Percentiles rank a stretch among this genome's conserved stretches.
These are phyloP conservation scores for Agonopterix arenella DNA, from an alignment of 2,888 invertebrate species.

Conservation along the genomic window DNA sequence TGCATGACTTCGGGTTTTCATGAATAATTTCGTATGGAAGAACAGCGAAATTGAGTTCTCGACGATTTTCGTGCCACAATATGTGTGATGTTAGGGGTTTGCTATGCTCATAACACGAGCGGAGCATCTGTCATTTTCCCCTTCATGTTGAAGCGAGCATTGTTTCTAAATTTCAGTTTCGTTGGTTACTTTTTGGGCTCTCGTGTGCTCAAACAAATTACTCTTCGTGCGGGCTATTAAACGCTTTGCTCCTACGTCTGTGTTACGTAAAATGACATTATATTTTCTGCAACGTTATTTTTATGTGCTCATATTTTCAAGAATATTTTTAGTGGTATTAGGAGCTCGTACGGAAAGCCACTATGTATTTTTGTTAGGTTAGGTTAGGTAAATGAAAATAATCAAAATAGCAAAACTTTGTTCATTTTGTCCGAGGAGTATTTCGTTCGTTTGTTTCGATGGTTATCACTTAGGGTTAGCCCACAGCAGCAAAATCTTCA, in stretches of 20 bases:
- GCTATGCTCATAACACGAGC: constrained; percentile 4
- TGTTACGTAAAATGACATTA: neutral
- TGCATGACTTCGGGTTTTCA: constrained; percentile 47
- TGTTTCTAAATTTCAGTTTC: constrained; percentile 12
- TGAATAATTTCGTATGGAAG: constrained; percentile 38
- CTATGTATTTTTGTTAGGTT: too few species aligned
- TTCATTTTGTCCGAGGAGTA: too few species aligned
- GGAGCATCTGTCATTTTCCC: constrained; percentile 13
- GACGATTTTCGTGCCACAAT: constrained; percentile 5
- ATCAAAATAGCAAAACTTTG: too few species aligned
- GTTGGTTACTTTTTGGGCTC: constrained; percentile 8
- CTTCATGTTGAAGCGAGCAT: constrained; percentile 7
- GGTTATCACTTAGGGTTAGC: too few species aligned
- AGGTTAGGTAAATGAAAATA: too few species aligned
- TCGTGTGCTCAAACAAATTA: neutral
- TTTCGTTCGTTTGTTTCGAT: too few species aligned
- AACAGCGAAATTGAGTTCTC: constrained; percentile 16
- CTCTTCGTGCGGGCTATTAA: neutral
- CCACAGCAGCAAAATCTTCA: too few species aligned
- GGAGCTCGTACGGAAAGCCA: too few species aligned
- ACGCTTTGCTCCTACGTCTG: neutral
- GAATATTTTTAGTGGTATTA: too few species aligned
- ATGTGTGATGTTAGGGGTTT: constrained; percentile 8
- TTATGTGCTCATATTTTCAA: too few species aligned
- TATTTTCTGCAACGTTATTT: too few species aligned